These are phyloP conservation scores for Chaetops frenatus DNA, from an alignment of 2,113 vertebrate genomes.

Conservation along the genomic window DNA sequence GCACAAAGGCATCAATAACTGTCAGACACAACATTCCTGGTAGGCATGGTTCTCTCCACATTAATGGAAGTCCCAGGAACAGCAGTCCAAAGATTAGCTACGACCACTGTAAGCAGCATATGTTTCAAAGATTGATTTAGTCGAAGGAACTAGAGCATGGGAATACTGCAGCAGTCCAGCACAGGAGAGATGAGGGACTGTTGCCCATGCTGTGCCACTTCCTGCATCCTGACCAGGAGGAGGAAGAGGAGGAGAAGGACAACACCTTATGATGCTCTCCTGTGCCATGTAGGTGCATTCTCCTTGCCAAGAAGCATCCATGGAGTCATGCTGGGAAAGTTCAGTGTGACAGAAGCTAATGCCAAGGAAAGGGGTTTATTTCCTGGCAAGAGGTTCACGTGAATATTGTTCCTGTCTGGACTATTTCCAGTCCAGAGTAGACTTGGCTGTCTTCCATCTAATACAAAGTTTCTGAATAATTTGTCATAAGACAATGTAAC, in stretches of 20 bases:
- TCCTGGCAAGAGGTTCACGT: background rate
- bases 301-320: background rate
- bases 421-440: background rate
- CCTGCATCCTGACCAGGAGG: background rate
- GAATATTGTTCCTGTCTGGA: background rate
- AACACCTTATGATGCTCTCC: background rate
- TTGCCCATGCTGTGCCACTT: background rate
- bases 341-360: background rate
- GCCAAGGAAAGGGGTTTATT: background rate
- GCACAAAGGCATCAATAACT: background rate
- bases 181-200: background rate
- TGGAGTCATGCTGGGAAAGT: accelerated
- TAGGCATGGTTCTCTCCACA: background rate
- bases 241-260: background rate
- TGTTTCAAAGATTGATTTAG: background rate
- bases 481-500: conserved; percentile 18
- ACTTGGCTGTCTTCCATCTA: conserved; percentile 22
- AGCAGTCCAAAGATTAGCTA: background rate
- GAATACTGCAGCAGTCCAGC: background rate
- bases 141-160: background rate
- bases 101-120: accelerated
- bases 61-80: background rate
- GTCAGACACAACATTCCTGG: background rate
- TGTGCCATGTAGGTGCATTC: accelerated
- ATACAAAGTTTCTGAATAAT: conserved; percentile 30